These are phyloP conservation scores for Epirrita christyi DNA, from an alignment of 2,888 invertebrate genomes.

Conservation along the genomic window DNA sequence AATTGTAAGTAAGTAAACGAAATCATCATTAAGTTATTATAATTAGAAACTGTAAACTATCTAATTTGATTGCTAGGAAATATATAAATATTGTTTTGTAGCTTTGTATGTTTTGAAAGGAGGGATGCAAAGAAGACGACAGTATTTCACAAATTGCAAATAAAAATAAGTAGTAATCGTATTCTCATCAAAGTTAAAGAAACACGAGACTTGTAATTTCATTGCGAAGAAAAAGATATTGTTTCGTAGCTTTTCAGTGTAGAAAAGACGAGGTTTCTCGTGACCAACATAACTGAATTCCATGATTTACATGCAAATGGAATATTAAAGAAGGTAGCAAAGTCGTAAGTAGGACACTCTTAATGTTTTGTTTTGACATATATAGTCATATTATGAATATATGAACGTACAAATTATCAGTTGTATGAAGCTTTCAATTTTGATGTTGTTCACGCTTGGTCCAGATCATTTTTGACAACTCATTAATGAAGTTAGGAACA, in stretches of 20 bases:
- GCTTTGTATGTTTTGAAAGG: not conserved
- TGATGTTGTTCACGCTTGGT: too few relatives aligned
- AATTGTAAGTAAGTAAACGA: too few relatives aligned
- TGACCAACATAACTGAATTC: slow-evolving; percentile 12
- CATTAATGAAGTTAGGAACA: too few relatives aligned
- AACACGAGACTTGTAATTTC: slow-evolving; percentile 21
- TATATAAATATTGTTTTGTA: not conserved
- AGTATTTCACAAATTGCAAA: not conserved
- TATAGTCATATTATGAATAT: too few relatives aligned
- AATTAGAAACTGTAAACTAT: not conserved
- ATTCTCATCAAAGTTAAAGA: slow-evolving; percentile 15
- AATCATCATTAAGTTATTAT: too few relatives aligned
- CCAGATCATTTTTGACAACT: too few relatives aligned
- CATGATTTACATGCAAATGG: slow-evolving; percentile 22
- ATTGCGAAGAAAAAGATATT: slow-evolving; percentile 12
- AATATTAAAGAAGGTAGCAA: not conserved
- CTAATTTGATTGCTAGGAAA: not conserved
- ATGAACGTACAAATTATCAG: too few relatives aligned
- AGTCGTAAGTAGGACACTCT: too few relatives aligned
- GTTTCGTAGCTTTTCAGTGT: slow-evolving; percentile 12
- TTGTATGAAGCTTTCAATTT: too few relatives aligned
- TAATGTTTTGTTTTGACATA: too few relatives aligned
- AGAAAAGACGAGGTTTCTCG: slow-evolving; percentile 18
- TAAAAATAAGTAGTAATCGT: slow-evolving; percentile 3
- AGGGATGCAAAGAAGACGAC: not conserved